phyloP scores from a whole-genome alignment of 1,140 invertebrate species.

The Anastrepha ludens region DNA sequence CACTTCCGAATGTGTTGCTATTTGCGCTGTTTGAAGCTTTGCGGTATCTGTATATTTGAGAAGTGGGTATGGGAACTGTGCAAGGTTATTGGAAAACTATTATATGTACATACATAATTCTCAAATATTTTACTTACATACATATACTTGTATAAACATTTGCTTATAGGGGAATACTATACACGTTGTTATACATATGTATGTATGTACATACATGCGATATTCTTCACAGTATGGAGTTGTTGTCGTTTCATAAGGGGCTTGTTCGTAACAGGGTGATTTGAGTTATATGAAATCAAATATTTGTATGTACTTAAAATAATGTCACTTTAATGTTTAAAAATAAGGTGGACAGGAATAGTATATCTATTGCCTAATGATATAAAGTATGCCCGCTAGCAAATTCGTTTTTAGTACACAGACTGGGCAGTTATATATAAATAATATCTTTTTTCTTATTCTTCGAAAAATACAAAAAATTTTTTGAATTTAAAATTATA shows the following conservation, averaged over 20 bases:
- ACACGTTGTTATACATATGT: not conserved
- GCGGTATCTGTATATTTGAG: not conserved
- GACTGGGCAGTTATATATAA: no score
- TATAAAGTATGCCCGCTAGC: no score
- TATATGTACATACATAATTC: not conserved
- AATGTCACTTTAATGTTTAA: no score
- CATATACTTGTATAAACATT: not conserved
- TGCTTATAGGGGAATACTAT: not conserved
- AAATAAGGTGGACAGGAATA: no score
- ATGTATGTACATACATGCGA: not conserved
- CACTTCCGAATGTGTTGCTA: not conserved
- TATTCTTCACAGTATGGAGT: not conserved
- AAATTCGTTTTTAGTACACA: no score
- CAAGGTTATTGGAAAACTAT: constrained; percentile 24
- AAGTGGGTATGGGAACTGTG: not conserved
- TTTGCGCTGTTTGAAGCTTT: constrained; percentile 11
- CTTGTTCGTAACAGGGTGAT: constrained; percentile 34
- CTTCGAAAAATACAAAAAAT: no score
- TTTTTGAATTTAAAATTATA: no score
- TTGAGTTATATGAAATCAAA: not conserved
- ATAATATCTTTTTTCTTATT: no score
- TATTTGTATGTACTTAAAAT: no score
- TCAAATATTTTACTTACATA: not conserved
- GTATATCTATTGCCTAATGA: no score
- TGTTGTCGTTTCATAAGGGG: constrained; percentile 16